phyloP scores from a whole-genome alignment of 1,140 invertebrate genomes.

The Zaprionus davidi region DNA sequence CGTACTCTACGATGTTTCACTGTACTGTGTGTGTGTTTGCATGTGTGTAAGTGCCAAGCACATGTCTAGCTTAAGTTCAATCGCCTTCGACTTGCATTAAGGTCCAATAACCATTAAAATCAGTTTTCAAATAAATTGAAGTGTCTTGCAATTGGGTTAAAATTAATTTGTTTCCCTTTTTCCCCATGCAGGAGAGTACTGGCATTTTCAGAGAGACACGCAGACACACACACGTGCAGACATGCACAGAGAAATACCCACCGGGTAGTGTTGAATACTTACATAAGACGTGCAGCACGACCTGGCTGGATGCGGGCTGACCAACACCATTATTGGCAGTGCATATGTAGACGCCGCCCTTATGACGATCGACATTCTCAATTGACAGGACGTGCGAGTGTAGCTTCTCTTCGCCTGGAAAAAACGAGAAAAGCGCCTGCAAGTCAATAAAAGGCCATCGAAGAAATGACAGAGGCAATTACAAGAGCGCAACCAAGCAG shows the following conservation, averaged over 20 bases:
- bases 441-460: constrained; percentile 67
- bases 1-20: constrained; percentile 4
- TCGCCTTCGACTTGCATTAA: constrained; percentile 49
- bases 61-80: constrained; percentile 35
- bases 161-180: constrained; percentile 77
- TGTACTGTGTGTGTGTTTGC: constrained; percentile 9
- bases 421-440: constrained; percentile 49
- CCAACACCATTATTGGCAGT: constrained; percentile 88
- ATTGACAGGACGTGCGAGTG: constrained; percentile 85
- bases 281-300: constrained; percentile 87
- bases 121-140: constrained; percentile 78
- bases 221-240: constrained; percentile 1
- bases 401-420: constrained; percentile 85
- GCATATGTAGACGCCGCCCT: constrained; percentile 87
- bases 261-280: constrained; percentile 79
- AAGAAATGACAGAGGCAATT: constrained; percentile 73
- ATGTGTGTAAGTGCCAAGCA: constrained; percentile 24
- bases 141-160: constrained; percentile 57
- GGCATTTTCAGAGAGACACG: constrained; percentile 21
- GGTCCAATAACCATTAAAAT: constrained; percentile 73
- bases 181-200: constrained; percentile 32
- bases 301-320: constrained; percentile 86
- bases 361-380: constrained; percentile 86
- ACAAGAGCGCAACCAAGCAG: constrained; percentile 47
- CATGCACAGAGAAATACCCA: neutral